Evolutionary conservation across 2,888 invertebrate species (phyloP), one percentile per base, ranked within the genome.

Genomic region (Zaprionus lineosus): DNA sequence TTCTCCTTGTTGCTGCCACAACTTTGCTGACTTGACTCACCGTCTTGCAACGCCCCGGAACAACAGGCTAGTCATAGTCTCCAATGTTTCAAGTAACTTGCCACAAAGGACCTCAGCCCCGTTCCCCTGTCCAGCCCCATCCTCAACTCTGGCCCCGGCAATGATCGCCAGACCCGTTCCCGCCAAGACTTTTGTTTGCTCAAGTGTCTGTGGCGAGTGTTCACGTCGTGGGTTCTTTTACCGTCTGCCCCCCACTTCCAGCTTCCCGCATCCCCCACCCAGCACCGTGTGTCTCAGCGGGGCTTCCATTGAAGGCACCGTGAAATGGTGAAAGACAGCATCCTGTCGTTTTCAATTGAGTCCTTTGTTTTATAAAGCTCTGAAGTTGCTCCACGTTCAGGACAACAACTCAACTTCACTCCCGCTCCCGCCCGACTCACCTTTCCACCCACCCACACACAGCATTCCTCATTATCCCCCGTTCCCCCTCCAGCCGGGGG

Each of bases 321-420:
- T 14, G 43, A 37, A 57, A 43, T 50, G 33, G 43, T 29, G 37
- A 29, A 19, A 14, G 52, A 55, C 52, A 52, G 12, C 29, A 18
- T 33, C 18, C 52, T 60, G 55, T 64, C 78, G 39, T 31, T 65
- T 74, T 78, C 52, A 78, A 70, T 78, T 78, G 70, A 40, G 48
- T 44, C 26, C 12, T 34, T 53, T 61, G 52, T 58, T 52, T 55
- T 51, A 46, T 18, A 24, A 24, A 43, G 19, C 14, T 36, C 21
- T 31, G 18, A 51, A 46, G 40, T 28, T 58, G 33, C 15, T 34
- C 26, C 37, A 31, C 52, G 41, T 56, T 36, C 24, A n/a, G n/a
- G n/a, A n/a, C n/a, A n/a, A n/a, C n/a, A n/a, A n/a, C n/a, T n/a
- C n/a, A n/a, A n/a, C n/a, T n/a, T n/a, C n/a, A n/a, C n/a, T n/a